Conservation (phyloP, 2,888 invertebrate genomes). For the Poecilobothrus nobilitatus region DNA sequence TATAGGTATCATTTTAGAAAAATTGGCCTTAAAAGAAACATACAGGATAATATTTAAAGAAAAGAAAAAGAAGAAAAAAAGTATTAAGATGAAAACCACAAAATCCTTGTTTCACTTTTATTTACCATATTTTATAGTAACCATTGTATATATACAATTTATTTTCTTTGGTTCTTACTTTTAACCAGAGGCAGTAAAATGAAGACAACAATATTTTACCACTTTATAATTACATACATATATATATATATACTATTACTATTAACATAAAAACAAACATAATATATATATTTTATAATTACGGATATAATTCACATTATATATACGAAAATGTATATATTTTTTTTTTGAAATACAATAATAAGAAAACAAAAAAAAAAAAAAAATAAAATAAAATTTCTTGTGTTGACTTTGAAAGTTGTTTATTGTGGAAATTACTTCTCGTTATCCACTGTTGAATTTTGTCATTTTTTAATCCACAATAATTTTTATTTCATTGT, state of each 20-base stretch:
- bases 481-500: neutral
- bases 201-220: neutral
- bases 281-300: no score
- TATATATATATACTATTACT: no score
- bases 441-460: conserved; percentile 6
- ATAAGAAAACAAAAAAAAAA: neutral
- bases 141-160: neutral
- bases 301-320: no score
- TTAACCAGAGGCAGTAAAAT: neutral
- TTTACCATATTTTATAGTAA: neutral
- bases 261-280: no score
- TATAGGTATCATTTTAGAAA: neutral
- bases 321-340: no score
- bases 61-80: neutral
- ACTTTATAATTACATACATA: no score
- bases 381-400: neutral
- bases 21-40: neutral
- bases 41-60: neutral
- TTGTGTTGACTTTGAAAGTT: conserved; percentile 5
- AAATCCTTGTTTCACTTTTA: neutral
- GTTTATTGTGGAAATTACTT: conserved; percentile 3
- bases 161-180: neutral
- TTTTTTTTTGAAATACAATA: no score
- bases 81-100: neutral
- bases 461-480: neutral